Base-by-base conservation (phyloP, 2,888 invertebrate genomes). In the Yponomeuta sedellus region DNA sequence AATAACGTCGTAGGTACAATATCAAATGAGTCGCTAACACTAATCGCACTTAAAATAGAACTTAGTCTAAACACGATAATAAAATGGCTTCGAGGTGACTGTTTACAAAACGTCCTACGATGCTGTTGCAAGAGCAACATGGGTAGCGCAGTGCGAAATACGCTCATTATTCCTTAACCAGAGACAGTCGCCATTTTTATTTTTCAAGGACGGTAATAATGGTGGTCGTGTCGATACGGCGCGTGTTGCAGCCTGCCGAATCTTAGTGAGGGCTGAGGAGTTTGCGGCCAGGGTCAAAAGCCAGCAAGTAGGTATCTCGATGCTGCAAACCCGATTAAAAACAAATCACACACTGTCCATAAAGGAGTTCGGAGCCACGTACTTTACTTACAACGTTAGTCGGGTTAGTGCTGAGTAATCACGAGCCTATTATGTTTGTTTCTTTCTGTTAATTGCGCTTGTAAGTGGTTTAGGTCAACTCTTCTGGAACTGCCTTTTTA, bases 271-370 rank as follows among this genome's bases (percentile, higher is more conserved):
- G 86, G 83, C 85, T 86, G 88, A 77, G 78, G 79, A 77, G 77
- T 75, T 76, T 81, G 82, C 82, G 85, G 88, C 87, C 88, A 87
- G 82, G 90, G 92, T 92, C 92, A 92, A 91, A 92, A 92, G 85
- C 92, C 92, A 85, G 92, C 90, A 79, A 92, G 92, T 81, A 92
- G 91, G 79, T 92, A 92, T 81, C 92, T 91, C 86, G 92, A 91
- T 85, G 91, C 92, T 92, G 92, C 81, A 91, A 86, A 91, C 89
- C 90, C 87, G 85, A 89, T 87, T 77, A 89, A 90, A 90, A 90
- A 80, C 82, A 81, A 79, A 79, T 84, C 83, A 86, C 82, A 86
- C 82, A 88, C 79, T 86, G 16, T 52, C 16, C 44, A 8, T 52
- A 52, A 16, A 16, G 16, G 44, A 79, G 74, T 77, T 81, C 71